Conservation (phyloP, 2,113 vertebrate species). For the Anolis sagrei region DNA sequence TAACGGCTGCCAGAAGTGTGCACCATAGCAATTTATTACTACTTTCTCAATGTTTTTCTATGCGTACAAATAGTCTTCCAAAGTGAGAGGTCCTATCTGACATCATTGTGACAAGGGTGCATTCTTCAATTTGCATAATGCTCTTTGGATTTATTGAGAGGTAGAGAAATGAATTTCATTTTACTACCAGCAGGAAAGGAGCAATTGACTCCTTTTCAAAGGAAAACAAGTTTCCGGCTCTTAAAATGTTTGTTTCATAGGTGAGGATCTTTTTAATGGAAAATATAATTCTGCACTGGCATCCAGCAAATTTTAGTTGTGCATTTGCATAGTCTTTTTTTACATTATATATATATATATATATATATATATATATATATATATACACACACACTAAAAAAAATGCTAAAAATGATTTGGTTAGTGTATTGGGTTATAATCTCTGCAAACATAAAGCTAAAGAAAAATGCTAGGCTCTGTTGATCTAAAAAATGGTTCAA, state of each 20-base stretch:
- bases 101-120: constrained; percentile 69
- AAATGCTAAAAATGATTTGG: no score
- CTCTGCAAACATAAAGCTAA: no score
- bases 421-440: no score
- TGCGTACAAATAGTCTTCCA: constrained; percentile 79
- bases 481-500: no score
- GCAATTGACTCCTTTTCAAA: constrained; percentile 54
- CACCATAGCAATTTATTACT: constrained; percentile 80
- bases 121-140: constrained; percentile 79
- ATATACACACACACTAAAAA: no score
- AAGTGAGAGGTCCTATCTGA: constrained; percentile 77
- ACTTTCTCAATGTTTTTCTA: constrained; percentile 78
- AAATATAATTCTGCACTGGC: constrained; percentile 34
- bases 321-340: constrained; percentile 38
- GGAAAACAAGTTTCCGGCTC: constrained; percentile 54
- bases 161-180: constrained; percentile 67
- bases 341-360: background rate
- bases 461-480: no score
- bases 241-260: constrained; percentile 12
- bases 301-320: constrained; percentile 56
- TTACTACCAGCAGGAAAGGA: constrained; percentile 57
- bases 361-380: no score
- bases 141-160: constrained; percentile 70
- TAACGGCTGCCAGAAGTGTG: constrained; percentile 80
- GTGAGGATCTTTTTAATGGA: constrained; percentile 51